Conservation (phyloP, 2,797 vertebrate species). For the Ctenosaura bakeri region DNA sequence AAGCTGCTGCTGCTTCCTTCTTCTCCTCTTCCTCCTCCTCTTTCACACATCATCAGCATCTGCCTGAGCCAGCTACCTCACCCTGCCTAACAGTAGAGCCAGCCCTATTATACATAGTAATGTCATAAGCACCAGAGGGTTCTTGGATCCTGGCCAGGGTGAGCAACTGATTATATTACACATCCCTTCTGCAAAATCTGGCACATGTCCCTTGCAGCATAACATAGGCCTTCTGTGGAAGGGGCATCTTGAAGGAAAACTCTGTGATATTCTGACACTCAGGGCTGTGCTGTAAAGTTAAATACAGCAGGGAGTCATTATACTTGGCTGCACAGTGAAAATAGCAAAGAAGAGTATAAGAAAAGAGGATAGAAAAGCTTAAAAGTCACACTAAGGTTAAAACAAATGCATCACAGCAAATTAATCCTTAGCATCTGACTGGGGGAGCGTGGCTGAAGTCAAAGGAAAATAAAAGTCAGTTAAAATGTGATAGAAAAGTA, state of each 20-base stretch:
- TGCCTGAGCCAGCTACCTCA: not conserved
- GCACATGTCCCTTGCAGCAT: constrained; percentile 46
- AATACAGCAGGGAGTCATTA: constrained; percentile 60
- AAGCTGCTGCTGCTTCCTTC: not conserved
- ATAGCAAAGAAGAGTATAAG: constrained; percentile 70
- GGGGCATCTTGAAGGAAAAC: constrained; percentile 69
- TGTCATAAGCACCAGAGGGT: not conserved
- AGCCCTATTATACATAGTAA: not conserved
- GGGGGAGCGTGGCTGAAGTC: constrained; percentile 44
- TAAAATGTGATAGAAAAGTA: constrained; percentile 67
- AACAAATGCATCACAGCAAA: constrained; percentile 81
- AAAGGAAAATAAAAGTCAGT: constrained; percentile 35
- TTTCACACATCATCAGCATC: not conserved
- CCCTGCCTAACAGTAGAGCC: not conserved
- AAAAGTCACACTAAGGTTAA: constrained; percentile 77
- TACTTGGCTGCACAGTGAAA: constrained; percentile 66
- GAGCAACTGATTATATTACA: not conserved
- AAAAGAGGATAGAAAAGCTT: constrained; percentile 69
- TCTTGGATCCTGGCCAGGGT: not conserved
- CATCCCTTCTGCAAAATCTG: not conserved
- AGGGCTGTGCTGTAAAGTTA: constrained; percentile 71
- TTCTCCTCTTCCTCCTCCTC: not conserved
- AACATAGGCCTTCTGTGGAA: constrained; percentile 57
- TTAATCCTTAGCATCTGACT: constrained; percentile 80
- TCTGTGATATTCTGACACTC: constrained; percentile 69